Percentiles rank a stretch among this genome's conserved stretches.
These are phyloP conservation scores for Cirrhinus molitorella DNA, from an alignment of 2,797 vertebrate species.

Conservation along the genomic window DNA sequence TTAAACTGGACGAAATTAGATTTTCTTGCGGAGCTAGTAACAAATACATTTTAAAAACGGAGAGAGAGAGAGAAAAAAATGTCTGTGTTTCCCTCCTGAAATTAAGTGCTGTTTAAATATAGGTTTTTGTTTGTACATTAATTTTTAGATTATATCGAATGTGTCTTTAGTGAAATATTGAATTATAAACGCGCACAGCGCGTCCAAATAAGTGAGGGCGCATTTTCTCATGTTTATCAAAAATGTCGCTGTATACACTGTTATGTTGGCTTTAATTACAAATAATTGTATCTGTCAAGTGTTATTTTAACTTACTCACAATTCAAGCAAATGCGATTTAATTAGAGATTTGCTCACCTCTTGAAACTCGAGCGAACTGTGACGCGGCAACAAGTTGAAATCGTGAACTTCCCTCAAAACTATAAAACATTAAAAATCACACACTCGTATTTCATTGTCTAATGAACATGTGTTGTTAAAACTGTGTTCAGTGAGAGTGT, in stretches of 20 bases:
- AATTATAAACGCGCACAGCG: background rate
- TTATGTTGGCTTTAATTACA: too few species aligned
- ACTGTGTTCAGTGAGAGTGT: background rate
- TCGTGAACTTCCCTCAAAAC: slow-evolving; percentile 13
- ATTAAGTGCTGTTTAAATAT: background rate
- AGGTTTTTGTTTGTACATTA: background rate
- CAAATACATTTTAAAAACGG: background rate
- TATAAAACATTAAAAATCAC: background rate
- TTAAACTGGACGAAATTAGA: background rate
- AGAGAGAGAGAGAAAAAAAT: background rate
- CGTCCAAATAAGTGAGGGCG: background rate
- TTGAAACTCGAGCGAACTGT: background rate
- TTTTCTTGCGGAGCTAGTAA: background rate
- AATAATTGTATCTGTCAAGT: background rate
- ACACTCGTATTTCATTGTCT: background rate
- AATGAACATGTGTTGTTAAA: slow-evolving; percentile 25
- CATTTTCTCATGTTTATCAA: background rate
- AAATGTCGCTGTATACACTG: background rate
- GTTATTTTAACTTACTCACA: background rate
- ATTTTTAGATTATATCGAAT: background rate
- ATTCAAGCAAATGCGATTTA: background rate
- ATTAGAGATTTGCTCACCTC: background rate
- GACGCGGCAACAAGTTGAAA: slow-evolving; percentile 47
- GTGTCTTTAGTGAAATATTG: background rate
- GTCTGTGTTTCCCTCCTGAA: background rate